phyloP scores from a whole-genome alignment of 2,113 vertebrate genomes.

The Labeo catla region DNA sequence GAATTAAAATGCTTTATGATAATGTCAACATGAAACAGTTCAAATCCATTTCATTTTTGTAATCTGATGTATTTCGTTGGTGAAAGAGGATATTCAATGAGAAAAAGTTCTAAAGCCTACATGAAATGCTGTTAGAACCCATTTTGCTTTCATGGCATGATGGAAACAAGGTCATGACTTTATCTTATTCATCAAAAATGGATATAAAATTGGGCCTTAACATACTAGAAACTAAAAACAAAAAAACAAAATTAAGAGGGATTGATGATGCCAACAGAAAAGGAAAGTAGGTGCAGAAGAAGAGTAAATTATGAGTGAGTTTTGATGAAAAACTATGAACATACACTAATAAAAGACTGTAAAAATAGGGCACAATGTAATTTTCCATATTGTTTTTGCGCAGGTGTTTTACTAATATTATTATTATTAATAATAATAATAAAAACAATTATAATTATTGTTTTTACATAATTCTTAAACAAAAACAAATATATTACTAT shows the following conservation, averaged over 20 bases:
- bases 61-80: background rate
- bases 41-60: background rate
- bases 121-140: background rate
- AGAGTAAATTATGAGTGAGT: background rate
- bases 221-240: background rate
- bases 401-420: background rate
- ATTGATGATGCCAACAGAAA: background rate
- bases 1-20: conserved; percentile 17
- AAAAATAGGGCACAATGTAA: background rate
- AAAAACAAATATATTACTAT: background rate
- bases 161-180: background rate
- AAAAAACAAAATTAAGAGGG: background rate
- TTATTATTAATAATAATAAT: too few species aligned
- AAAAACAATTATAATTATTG: too few species aligned
- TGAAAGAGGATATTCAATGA: background rate
- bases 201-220: background rate
- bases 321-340: background rate
- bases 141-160: background rate
- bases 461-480: too few species aligned
- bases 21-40: background rate
- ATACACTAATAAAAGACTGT: background rate
- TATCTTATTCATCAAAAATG: background rate
- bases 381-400: background rate
- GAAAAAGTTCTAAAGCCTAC: background rate
- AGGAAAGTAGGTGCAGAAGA: background rate